Conservation (phyloP, 2,888 invertebrate genomes). For the Lasioglossum calceatum region DNA sequence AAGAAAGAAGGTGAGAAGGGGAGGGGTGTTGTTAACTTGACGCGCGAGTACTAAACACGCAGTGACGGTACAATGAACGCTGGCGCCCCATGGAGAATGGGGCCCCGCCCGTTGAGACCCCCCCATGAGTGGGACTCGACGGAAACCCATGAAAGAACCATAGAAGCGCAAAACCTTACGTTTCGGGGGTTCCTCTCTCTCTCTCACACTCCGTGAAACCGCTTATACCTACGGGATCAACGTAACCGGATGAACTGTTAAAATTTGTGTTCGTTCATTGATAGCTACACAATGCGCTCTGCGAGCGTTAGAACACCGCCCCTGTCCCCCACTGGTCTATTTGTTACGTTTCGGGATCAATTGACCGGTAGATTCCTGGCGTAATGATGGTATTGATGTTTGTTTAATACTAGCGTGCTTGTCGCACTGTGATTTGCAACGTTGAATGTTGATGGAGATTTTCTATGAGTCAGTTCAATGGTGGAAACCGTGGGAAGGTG, state of each 20-base stretch:
- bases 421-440: not conserved
- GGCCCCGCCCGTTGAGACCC: constrained; percentile 76
- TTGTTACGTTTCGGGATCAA: constrained; percentile 47
- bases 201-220: constrained; percentile 51
- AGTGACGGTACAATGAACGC: constrained; percentile 76
- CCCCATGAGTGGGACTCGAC: constrained; percentile 69
- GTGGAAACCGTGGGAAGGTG: not conserved
- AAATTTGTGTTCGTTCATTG: constrained; percentile 64
- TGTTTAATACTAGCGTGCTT: not conserved
- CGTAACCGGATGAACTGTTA: constrained; percentile 66
- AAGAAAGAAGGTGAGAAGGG: constrained; percentile 52
- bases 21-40: constrained; percentile 77
- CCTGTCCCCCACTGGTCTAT: constrained; percentile 40
- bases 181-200: constrained; percentile 39
- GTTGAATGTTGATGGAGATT: not conserved
- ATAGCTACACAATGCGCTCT: constrained; percentile 53
- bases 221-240: constrained; percentile 64
- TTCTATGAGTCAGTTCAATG: not conserved
- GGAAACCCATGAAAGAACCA: constrained; percentile 54
- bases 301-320: constrained; percentile 12
- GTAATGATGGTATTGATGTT: constrained; percentile 44
- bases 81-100: constrained; percentile 73
- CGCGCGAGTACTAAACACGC: constrained; percentile 77
- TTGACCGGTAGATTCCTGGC: constrained; percentile 37
- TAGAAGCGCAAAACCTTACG: constrained; percentile 57